Evolutionary conservation across 2,888 invertebrate species (phyloP), one percentile per base, ranked within the genome.

Genomic region (Patella depressa): DNA sequence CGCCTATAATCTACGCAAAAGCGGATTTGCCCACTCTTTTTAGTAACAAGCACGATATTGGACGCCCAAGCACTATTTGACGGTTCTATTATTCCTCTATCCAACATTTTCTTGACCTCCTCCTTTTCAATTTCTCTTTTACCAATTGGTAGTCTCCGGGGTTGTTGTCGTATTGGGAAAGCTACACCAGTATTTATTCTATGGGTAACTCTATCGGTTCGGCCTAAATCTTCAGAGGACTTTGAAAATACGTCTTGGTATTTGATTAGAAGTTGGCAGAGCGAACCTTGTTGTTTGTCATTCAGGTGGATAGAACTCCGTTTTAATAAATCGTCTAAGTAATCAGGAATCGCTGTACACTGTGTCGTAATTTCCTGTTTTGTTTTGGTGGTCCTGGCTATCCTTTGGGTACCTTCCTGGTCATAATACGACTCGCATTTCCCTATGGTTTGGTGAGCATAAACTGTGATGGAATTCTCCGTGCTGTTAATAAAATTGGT

Each of bases 1-100:
- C 45, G 19, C 5, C 82, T n/a, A 53, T 83, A 84, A 57, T 83
- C 82, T 3, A 83, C 71, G 29, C 81, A 84, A n/a, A 81, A 79
- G 53, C 82, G 53, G 17, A 71, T 57, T 11, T 69, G 71, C 11
- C 80, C 79, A 74, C 81, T 78, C 53, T 78, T 79, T 75, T 83
- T 82, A 2, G 57, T 54, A 0, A 82, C 80, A 1, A 82, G 74
- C 5, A 83, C 83, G 0, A 83, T 71, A 15, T 79, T 80, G 5
- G 79, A 78, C 4, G 77, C 69, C 81, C 81, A 84, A 11, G 83
- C 75, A 76, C 78, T 81, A 3, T 69, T 75, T 7, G 81, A 81
- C 24, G 79, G 78, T 55, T 82, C 80, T 29, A 81, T 80, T 5
- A 83, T 75, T 17, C 79, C 77, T 69, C 69, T 19, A 12, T 82